A percentile compares a stretch with the other conserved stretches of the same genome.
These are phyloP conservation scores for Calvadosia cruxmelitensis DNA, from an alignment of 30 jellyfish, hydroid and myxozoan species.

Conservation along the genomic window DNA sequence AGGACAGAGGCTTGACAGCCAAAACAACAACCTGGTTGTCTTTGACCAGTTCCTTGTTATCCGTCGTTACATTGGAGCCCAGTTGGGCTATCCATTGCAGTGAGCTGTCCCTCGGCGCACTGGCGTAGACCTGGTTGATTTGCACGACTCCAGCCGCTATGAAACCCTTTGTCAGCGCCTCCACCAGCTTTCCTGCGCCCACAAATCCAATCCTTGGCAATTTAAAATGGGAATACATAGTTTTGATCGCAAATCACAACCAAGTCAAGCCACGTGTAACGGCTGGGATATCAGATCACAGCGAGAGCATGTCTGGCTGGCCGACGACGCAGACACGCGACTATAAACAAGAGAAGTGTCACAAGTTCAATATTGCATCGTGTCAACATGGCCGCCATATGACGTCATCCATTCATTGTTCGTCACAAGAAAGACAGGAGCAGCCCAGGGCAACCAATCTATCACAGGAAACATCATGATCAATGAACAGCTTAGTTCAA, in stretches of 20 bases:
- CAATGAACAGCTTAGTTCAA: too few species aligned
- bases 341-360: too few species aligned
- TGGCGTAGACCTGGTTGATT: constrained; percentile 77
- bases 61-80: constrained; percentile 75
- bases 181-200: constrained; percentile 96
- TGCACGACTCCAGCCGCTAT: constrained; percentile 90
- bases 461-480: too few species aligned
- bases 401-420: too few species aligned
- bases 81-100: constrained; percentile 59
- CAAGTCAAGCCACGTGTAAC: not conserved
- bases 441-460: too few species aligned
- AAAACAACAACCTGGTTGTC: constrained; percentile 68
- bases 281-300: not conserved
- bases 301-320: too few species aligned
- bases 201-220: constrained; percentile 74
- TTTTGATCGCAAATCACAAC: not conserved
- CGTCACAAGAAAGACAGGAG: too few species aligned
- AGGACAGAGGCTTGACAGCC: constrained; percentile 84
- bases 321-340: too few species aligned
- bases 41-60: constrained; percentile 42
- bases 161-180: constrained; percentile 90
- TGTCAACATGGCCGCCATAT: too few species aligned
- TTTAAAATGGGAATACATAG: constrained; percentile 73
- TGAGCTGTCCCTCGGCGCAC: constrained; percentile 89
- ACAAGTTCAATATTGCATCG: too few species aligned